These are phyloP conservation scores for Palaemon carinicauda DNA, from an alignment of 1,140 invertebrate species.

Conservation along the genomic window DNA sequence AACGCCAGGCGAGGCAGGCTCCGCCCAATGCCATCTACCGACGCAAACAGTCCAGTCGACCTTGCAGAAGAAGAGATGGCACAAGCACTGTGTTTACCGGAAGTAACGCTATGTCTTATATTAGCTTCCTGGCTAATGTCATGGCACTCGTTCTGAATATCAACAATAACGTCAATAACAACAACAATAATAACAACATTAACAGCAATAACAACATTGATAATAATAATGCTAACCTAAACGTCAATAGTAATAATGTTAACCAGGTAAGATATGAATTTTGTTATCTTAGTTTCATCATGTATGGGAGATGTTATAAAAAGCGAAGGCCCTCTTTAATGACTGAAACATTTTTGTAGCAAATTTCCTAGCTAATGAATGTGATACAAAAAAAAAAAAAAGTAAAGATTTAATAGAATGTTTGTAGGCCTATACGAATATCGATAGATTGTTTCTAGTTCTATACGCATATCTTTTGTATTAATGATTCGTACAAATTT, in stretches of 20 bases:
- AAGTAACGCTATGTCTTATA: slow-evolving; percentile 39
- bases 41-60: neutral
- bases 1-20: neutral
- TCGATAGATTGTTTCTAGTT: no score
- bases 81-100: slow-evolving; percentile 4
- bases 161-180: slow-evolving; percentile 50
- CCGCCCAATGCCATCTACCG: slow-evolving; percentile 9
- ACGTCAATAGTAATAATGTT: slow-evolving; percentile 33
- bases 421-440: no score
- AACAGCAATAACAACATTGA: slow-evolving; percentile 39
- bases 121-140: slow-evolving; percentile 36
- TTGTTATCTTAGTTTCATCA: neutral
- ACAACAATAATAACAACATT: slow-evolving; percentile 42
- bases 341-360: no score
- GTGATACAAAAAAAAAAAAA: no score
- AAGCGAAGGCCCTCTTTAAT: neutral
- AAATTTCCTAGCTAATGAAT: no score
- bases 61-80: neutral
- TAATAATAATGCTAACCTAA: slow-evolving; percentile 36
- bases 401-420: no score
- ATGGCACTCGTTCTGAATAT: slow-evolving; percentile 44
- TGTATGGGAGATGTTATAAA: neutral
- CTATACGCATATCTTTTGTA: no score
- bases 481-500: no score
- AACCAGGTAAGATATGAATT: neutral